Evolutionary conservation across 2,888 invertebrate genomes (phyloP).

Genomic region (Tachina lurida): DNA sequence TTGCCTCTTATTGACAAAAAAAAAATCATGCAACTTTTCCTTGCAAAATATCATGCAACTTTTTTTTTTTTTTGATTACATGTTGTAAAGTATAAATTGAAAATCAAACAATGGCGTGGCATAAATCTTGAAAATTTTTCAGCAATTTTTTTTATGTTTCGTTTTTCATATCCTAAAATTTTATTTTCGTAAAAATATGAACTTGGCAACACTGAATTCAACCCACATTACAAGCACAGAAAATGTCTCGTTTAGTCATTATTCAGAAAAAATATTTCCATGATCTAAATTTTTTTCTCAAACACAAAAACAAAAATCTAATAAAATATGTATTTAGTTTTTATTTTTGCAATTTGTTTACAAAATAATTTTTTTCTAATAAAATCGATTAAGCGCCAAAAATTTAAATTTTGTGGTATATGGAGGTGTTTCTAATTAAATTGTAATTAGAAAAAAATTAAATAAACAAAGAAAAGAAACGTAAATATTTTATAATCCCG

Average conservation of each 20-base stretch:
- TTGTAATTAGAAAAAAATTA: background rate
- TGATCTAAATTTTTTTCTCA: constrained; percentile 35
- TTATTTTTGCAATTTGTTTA: constrained; percentile 35
- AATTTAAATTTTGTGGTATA: background rate
- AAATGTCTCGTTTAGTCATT: constrained; percentile 17
- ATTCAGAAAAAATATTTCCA: constrained; percentile 36
- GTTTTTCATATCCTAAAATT: too few relatives aligned
- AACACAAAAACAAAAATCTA: background rate
- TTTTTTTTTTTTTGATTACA: too few relatives aligned
- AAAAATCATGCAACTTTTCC: too few relatives aligned
- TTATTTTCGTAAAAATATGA: too few relatives aligned
- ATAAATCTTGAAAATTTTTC: too few relatives aligned
- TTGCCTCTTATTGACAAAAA: too few relatives aligned
- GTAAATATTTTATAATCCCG: background rate
- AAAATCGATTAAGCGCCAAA: constrained; percentile 23
- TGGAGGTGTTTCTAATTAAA: constrained; percentile 25
- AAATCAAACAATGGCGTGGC: too few relatives aligned
- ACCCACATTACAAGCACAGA: constrained; percentile 23
- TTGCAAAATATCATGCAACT: too few relatives aligned
- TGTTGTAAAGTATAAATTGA: too few relatives aligned
- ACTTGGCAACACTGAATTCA: too few relatives aligned
- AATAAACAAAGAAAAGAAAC: background rate
- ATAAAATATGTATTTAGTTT: background rate
- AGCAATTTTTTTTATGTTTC: too few relatives aligned
- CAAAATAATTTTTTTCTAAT: constrained; percentile 1